Evolutionary conservation across 1,140 invertebrate genomes (phyloP).

Genomic region (Aphelenchoides fujianensis): DNA sequence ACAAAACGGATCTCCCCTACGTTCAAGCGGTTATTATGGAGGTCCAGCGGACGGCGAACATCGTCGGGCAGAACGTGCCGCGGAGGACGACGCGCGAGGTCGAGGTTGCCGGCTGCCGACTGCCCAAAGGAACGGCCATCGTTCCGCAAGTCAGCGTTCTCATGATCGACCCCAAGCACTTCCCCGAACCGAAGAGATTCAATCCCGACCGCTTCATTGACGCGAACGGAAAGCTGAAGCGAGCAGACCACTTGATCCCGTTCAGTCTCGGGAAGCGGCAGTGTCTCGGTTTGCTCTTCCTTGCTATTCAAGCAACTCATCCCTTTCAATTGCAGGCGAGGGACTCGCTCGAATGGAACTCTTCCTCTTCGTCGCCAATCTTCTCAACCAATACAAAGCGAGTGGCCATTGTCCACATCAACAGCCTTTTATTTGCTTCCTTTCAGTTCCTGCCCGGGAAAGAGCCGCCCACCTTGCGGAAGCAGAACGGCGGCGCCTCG

Average conservation of each 20-base stretch:
- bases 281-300: too few relatives aligned
- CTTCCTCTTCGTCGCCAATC: too few relatives aligned
- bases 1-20: background rate
- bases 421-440: too few relatives aligned
- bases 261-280: conserved; percentile 73
- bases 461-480: too few relatives aligned
- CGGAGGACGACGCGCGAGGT: conserved; percentile 10
- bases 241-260: conserved; percentile 81
- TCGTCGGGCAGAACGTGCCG: conserved; percentile 1
- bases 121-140: background rate
- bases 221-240: conserved; percentile 71
- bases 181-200: conserved; percentile 80
- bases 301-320: too few relatives aligned
- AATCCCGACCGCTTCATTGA: conserved; percentile 77
- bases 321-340: too few relatives aligned
- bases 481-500: too few relatives aligned
- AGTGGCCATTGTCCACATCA: too few relatives aligned
- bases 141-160: background rate
- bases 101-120: background rate
- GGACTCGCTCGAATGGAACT: too few relatives aligned
- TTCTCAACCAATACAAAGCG: too few relatives aligned
- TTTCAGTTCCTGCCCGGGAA: too few relatives aligned
- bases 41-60: conserved; percentile 7
- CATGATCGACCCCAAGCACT: conserved; percentile 64
- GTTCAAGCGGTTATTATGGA: conserved; percentile 14